Conservation (phyloP, 2,888 invertebrate genomes). For the Stenotaenia linearis region DNA sequence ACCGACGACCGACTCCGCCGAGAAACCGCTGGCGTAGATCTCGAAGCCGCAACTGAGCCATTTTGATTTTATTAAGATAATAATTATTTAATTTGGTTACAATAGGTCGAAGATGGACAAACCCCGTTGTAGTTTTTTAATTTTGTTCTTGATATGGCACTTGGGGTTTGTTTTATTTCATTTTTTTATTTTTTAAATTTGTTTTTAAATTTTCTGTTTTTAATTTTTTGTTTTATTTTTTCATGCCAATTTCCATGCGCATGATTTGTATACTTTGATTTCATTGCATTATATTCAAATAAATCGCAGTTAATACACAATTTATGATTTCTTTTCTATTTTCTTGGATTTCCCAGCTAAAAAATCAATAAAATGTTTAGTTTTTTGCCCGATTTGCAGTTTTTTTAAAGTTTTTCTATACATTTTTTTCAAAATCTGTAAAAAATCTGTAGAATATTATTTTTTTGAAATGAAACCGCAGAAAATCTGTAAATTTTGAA, state of each 20-base stretch:
- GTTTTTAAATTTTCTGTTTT: too few relatives aligned
- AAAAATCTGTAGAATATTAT: too few relatives aligned
- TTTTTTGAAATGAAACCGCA: too few relatives aligned
- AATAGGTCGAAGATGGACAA: not conserved
- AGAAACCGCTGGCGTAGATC: not conserved
- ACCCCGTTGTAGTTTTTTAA: not conserved
- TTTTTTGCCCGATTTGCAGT: too few relatives aligned
- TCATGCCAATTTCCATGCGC: not conserved
- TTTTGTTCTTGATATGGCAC: conserved; percentile 31
- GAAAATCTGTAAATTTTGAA: too few relatives aligned
- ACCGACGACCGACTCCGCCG: not conserved
- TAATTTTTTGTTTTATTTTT: conserved; percentile 26
- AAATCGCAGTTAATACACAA: too few relatives aligned
- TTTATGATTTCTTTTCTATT: too few relatives aligned
- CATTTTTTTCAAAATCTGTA: too few relatives aligned
- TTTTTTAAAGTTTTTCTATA: too few relatives aligned
- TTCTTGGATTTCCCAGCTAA: too few relatives aligned
- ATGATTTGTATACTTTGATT: not conserved
- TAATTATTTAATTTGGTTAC: not conserved
- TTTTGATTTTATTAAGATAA: not conserved
- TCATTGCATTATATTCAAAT: conserved; percentile 24
- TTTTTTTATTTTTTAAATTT: conserved; percentile 31
- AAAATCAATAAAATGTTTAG: too few relatives aligned
- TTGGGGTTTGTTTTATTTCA: conserved; percentile 31
- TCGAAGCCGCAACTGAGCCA: not conserved